Conservation (phyloP, 2,888 invertebrate genomes). For the Lutraria lutraria region DNA sequence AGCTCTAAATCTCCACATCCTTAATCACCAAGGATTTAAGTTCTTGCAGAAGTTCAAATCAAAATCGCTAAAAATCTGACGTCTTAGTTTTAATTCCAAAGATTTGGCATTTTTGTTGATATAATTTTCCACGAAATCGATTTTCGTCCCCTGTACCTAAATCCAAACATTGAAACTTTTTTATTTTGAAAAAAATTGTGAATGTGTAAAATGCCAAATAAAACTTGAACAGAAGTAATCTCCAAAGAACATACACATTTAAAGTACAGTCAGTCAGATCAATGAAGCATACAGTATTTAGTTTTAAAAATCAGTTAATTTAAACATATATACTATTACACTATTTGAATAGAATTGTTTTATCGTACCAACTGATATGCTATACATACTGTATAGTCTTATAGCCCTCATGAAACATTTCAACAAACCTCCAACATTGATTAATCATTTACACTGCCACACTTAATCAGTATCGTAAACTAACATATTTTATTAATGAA, state of each 20-base stretch:
- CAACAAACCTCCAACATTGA: not conserved
- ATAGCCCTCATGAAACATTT: not conserved
- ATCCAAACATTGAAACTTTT: not conserved
- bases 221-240: not conserved
- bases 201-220: not conserved
- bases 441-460: not conserved
- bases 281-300: slow-evolving; percentile 35
- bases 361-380: slow-evolving; percentile 54
- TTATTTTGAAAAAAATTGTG: not conserved
- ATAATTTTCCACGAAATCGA: not conserved
- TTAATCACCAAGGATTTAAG: slow-evolving; percentile 1
- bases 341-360: slow-evolving; percentile 48
- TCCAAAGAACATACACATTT: not conserved
- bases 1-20: not conserved
- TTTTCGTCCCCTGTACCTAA: not conserved
- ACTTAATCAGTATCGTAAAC: not conserved
- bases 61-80: not conserved
- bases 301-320: slow-evolving; percentile 49
- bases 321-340: slow-evolving; percentile 55
- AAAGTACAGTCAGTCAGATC: not conserved
- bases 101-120: not conserved
- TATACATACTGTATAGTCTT: slow-evolving; percentile 21
- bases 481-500: slow-evolving; percentile 17
- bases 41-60: slow-evolving; percentile 3
- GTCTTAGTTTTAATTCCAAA: not conserved